Conservation (phyloP, 2,113 vertebrate species). For the Trichomycterus rosablanca region DNA sequence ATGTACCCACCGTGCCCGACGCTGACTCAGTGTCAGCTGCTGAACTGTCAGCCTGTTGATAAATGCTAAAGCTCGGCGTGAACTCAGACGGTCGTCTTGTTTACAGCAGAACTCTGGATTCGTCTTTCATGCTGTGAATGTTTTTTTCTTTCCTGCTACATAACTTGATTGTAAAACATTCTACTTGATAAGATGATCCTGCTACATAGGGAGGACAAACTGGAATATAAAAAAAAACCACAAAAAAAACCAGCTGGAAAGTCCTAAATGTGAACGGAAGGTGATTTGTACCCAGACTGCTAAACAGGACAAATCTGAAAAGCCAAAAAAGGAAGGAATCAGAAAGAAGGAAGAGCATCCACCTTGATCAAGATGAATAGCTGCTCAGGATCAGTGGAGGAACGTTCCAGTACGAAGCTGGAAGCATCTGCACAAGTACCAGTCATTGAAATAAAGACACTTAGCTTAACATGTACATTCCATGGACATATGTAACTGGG, state of each 20-base stretch:
- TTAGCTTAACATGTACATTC: not conserved
- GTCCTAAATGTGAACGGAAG: no score
- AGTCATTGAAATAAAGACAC: not conserved
- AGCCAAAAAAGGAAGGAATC: no score
- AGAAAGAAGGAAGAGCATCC: no score
- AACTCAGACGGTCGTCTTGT: constrained; percentile 9
- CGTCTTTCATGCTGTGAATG: not conserved
- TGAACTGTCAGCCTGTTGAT: constrained; percentile 17
- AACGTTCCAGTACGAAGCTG: not conserved
- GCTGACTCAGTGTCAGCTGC: constrained; percentile 33
- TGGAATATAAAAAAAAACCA: no score
- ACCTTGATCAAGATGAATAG: no score
- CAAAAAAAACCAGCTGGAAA: no score
- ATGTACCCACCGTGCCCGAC: constrained; percentile 27
- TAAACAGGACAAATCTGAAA: no score
- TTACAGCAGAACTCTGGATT: not conserved
- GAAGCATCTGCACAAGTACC: not conserved
- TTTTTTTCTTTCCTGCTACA: constrained; percentile 2
- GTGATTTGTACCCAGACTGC: no score
- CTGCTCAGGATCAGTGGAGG: not conserved
- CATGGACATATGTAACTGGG: no score
- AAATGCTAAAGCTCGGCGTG: constrained; percentile 18
- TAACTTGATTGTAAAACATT: no score
- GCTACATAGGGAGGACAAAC: no score
- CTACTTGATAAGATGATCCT: no score